phyloP scores from a whole-genome alignment of 92 coral and sea anemone genomes.

The Porites rus region DNA sequence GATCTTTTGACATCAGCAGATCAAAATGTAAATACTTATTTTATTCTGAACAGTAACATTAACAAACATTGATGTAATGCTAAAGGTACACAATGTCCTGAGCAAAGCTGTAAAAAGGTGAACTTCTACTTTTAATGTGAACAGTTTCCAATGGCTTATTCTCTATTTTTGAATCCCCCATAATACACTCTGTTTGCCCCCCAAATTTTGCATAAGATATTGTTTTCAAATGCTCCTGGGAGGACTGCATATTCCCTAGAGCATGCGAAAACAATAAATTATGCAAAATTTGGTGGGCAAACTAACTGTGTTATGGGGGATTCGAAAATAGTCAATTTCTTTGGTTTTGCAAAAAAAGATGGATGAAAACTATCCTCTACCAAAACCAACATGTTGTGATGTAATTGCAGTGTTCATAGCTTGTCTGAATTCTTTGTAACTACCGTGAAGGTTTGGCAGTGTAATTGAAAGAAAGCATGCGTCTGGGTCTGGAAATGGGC shows the following conservation, averaged over 20 bases:
- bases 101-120: conserved; percentile 1
- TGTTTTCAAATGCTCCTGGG: background rate
- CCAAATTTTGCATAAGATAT: too few species aligned
- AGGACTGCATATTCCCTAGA: too few species aligned
- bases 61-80: background rate
- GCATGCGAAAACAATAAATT: too few species aligned
- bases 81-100: background rate
- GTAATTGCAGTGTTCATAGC: conserved; percentile 54
- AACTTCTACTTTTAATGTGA: background rate
- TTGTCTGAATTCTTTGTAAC: conserved; percentile 27
- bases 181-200: too few species aligned
- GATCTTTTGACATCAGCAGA: background rate
- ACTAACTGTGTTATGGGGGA: too few species aligned
- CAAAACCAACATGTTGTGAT: conserved; percentile 40
- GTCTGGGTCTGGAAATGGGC: conserved; percentile 40
- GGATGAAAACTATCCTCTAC: conserved; percentile 27
- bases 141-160: background rate
- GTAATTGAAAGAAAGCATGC: conserved; percentile 28
- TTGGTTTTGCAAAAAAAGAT: conserved; percentile 3
- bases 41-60: conserved; percentile 5
- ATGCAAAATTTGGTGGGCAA: too few species aligned
- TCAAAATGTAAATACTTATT: background rate
- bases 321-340: background rate
- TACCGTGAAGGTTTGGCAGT: conserved; percentile 22
- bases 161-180: too few species aligned